Percentiles rank a stretch among this genome's conserved stretches.
These are phyloP conservation scores for Paramisgurnus dabryanus DNA, from an alignment of 2,113 vertebrate genomes.

Conservation along the genomic window DNA sequence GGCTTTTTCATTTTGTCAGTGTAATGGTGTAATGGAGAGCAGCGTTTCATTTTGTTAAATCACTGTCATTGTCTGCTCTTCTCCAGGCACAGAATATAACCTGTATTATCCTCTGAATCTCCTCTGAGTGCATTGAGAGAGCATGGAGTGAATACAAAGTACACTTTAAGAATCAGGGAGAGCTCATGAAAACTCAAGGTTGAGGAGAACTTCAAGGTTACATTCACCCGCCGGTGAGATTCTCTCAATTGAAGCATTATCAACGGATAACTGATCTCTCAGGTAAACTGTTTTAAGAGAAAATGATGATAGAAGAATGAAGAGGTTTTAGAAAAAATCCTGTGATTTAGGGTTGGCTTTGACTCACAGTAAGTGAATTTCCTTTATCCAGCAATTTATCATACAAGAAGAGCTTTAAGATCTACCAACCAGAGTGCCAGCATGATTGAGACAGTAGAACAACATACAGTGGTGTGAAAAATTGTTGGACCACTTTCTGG, in stretches of 20 bases:
- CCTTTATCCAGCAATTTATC: conserved; percentile 4
- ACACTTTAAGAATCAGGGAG: neutral
- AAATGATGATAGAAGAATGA: neutral
- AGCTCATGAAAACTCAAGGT: conserved; percentile 12
- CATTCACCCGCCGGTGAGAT: conserved; percentile 25
- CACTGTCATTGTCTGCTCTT: conserved; percentile 6
- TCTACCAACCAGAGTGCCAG: neutral
- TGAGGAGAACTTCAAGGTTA: conserved; percentile 24
- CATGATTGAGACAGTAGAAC: neutral
- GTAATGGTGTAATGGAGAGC: conserved; percentile 9
- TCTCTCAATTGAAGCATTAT: conserved; percentile 29
- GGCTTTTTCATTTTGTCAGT: no score
- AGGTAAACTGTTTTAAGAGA: conserved; percentile 6
- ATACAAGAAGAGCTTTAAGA: neutral
- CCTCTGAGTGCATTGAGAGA: neutral
- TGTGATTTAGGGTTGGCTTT: conserved; percentile 12
- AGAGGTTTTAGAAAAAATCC: conserved; percentile 11
- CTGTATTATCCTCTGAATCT: conserved; percentile 29
- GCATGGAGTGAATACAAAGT: conserved; percentile 28
- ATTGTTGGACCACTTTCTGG: no score
- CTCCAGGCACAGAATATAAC: conserved; percentile 7
- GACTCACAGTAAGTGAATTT: conserved; percentile 3
- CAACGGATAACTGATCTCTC: neutral
- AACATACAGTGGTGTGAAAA: neutral
- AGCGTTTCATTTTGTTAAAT: neutral